Percentiles rank a stretch among this genome's conserved stretches.
phyloP scores from a whole-genome alignment of 2,888 invertebrate species.

The Heteromyza rotundicornis region DNA sequence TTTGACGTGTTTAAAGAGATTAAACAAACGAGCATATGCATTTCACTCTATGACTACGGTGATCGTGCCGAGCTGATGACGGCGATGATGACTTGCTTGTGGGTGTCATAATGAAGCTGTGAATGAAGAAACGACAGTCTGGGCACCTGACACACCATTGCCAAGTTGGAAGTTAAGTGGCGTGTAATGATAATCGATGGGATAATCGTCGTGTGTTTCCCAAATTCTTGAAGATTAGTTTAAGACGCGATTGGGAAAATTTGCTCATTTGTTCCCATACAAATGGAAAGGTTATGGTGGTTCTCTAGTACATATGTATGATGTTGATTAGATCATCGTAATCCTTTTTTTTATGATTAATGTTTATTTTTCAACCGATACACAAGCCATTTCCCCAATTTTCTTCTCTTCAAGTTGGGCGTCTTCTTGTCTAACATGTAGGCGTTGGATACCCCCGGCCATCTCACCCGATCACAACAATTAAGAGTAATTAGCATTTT shows the following conservation, averaged over 20 bases:
- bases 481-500: conserved; percentile 30
- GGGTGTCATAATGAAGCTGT: conserved; percentile 18
- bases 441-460: conserved; percentile 1
- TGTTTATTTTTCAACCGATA: too few species aligned
- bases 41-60: background rate
- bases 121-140: conserved; percentile 1
- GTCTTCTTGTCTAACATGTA: conserved; percentile 17
- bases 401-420: background rate
- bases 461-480: conserved; percentile 17
- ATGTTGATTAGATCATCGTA: too few species aligned
- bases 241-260: too few species aligned
- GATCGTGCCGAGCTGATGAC: background rate
- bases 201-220: conserved; percentile 46
- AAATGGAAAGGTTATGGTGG: too few species aligned
- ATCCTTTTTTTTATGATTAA: too few species aligned
- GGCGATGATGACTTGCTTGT: conserved; percentile 6
- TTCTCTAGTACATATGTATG: too few species aligned
- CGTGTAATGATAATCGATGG: conserved; percentile 49
- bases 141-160: too few species aligned
- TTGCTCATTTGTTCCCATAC: too few species aligned
- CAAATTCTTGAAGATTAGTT: too few species aligned
- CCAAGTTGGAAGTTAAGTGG: conserved; percentile 28
- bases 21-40: background rate
- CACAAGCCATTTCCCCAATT: too few species aligned
- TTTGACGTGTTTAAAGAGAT: conserved; percentile 25